A percentile compares a stretch with the other conserved stretches of the same genome.
Conservation (phyloP, 2,797 vertebrate species). For the Lophius americanus region DNA sequence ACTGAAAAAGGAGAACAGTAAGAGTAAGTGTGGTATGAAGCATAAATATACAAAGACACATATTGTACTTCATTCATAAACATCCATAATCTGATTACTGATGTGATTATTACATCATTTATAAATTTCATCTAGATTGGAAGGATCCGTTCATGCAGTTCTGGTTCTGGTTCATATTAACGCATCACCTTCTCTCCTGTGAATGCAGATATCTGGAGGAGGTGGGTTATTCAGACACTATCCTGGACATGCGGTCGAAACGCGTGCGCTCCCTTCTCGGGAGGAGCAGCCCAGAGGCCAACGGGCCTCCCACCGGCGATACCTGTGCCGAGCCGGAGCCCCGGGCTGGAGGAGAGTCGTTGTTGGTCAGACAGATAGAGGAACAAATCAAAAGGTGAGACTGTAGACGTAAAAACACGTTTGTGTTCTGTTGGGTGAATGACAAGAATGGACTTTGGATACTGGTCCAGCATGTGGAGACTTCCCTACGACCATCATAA, state of each 20-base stretch:
- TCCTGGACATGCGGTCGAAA: constrained; percentile 91
- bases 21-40: no score
- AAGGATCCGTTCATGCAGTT: neutral
- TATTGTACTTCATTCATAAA: no score
- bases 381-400: constrained; percentile 92
- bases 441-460: neutral
- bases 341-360: constrained; percentile 79
- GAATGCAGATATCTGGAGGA: constrained; percentile 89
- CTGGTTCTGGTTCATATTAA: neutral
- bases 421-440: neutral
- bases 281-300: constrained; percentile 86
- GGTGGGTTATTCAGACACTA: constrained; percentile 92
- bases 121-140: neutral
- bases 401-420: neutral
- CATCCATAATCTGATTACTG: no score
- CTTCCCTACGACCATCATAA: no score
- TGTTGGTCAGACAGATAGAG: constrained; percentile 90
- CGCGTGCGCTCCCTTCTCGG: constrained; percentile 88
- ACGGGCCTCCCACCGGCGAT: constrained; percentile 78
- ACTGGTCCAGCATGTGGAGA: no score
- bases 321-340: constrained; percentile 73
- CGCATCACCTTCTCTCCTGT: neutral
- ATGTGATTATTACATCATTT: no score
- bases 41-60: no score
- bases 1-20: no score